Conservation (phyloP, 2,113 vertebrate genomes). For the Acanthochromis polyacanthus region DNA sequence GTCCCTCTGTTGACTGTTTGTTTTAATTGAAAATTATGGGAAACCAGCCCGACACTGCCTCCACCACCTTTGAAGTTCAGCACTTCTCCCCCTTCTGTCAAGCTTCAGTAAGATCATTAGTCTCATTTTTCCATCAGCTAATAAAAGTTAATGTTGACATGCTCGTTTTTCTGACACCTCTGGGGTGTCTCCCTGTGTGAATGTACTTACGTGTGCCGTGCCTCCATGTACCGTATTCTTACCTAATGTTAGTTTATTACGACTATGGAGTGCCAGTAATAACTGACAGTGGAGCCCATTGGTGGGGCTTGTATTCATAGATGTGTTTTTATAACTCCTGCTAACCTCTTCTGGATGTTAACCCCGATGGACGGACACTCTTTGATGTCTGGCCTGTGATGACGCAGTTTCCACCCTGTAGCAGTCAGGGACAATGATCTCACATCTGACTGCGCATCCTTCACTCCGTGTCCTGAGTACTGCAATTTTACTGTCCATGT, state of each 20-base stretch:
- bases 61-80: conserved; percentile 39
- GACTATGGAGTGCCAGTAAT: conserved; percentile 62
- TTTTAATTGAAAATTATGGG: conserved; percentile 33
- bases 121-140: conserved; percentile 67
- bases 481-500: background rate
- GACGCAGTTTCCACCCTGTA: conserved; percentile 73
- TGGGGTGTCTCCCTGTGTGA: conserved; percentile 50
- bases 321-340: conserved; percentile 74
- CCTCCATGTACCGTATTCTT: conserved; percentile 42
- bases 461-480: background rate
- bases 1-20: conserved; percentile 5
- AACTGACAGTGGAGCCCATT: conserved; percentile 52
- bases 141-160: conserved; percentile 62
- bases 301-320: conserved; percentile 63
- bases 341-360: conserved; percentile 68
- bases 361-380: conserved; percentile 49
- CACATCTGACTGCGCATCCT: conserved; percentile 67
- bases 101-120: conserved; percentile 45
- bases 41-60: background rate
- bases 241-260: conserved; percentile 66
- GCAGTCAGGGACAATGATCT: conserved; percentile 63
- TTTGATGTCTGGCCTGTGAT: conserved; percentile 73
- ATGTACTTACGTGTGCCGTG: conserved; percentile 44
- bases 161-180: conserved; percentile 69
- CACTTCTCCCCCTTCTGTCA: conserved; percentile 9